Evolutionary conservation across 2,888 invertebrate genomes (phyloP).

Genomic region (Vanessa cardui): DNA sequence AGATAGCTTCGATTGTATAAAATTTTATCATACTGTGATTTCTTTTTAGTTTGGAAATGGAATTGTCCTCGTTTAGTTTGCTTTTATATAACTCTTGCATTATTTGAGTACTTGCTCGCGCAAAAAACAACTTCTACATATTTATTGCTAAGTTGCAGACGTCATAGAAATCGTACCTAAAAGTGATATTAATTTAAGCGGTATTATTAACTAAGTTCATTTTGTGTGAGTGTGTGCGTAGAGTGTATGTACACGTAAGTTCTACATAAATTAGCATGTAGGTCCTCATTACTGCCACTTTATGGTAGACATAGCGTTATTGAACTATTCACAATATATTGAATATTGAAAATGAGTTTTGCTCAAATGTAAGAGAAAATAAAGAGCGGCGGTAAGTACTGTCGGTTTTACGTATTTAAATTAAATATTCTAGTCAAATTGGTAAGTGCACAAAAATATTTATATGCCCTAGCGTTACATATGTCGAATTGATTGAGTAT

Average conservation of each 20-base stretch:
- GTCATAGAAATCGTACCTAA: slow-evolving; percentile 59
- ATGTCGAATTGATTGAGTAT: background rate
- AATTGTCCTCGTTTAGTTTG: slow-evolving; percentile 15
- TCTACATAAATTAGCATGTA: slow-evolving; percentile 49
- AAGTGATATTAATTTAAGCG: slow-evolving; percentile 82
- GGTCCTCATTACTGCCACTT: slow-evolving; percentile 52
- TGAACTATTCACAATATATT: slow-evolving; percentile 30
- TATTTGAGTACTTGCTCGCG: slow-evolving; percentile 7
- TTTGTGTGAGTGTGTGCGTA: slow-evolving; percentile 55
- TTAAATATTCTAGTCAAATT: slow-evolving; percentile 15
- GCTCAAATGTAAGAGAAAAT: slow-evolving; percentile 32
- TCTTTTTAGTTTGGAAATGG: slow-evolving; percentile 13
- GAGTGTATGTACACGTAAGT: slow-evolving; percentile 43
- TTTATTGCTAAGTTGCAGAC: slow-evolving; percentile 31
- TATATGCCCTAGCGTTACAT: background rate
- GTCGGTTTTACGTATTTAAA: slow-evolving; percentile 1
- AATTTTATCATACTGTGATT: slow-evolving; percentile 23
- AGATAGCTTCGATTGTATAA: background rate
- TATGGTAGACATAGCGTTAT: slow-evolving; percentile 49
- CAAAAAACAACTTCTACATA: slow-evolving; percentile 2
- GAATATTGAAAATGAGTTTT: slow-evolving; percentile 30
- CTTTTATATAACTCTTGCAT: slow-evolving; percentile 15
- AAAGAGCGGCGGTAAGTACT: background rate
- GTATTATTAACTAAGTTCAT: slow-evolving; percentile 68
- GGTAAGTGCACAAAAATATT: background rate